Evolutionary conservation across 2,797 vertebrate species (phyloP).

Genomic region (Anolis apletophallus): DNA sequence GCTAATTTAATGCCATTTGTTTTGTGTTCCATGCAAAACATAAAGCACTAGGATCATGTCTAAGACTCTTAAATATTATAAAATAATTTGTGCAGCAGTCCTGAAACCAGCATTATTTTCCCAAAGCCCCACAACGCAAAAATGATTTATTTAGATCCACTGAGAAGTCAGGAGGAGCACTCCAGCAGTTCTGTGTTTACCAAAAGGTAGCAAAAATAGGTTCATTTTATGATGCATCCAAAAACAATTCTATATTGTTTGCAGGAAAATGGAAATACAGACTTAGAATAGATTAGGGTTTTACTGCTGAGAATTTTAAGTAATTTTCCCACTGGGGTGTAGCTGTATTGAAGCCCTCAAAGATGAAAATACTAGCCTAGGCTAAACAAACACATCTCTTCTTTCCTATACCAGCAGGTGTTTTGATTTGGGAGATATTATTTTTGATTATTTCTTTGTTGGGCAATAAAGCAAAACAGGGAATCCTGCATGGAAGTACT

Average conservation of each 20-base stretch:
- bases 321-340: slow-evolving; percentile 23
- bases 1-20: background rate
- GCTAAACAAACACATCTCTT: slow-evolving; percentile 7
- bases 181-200: slow-evolving; percentile 22
- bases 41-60: background rate
- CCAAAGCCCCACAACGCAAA: background rate
- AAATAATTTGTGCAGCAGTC: background rate
- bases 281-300: slow-evolving; percentile 14
- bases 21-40: background rate
- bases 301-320: slow-evolving; percentile 31
- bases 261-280: background rate
- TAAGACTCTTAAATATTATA: background rate
- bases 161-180: background rate
- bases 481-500: background rate
- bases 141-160: background rate
- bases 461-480: background rate
- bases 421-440: slow-evolving; percentile 32
- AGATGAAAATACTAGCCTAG: slow-evolving; percentile 22
- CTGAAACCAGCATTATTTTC: background rate
- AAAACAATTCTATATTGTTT: slow-evolving; percentile 21
- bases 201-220: background rate
- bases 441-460: slow-evolving; percentile 40
- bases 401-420: slow-evolving; percentile 12
- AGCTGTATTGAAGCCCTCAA: slow-evolving; percentile 1
- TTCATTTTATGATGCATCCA: slow-evolving; percentile 22